phyloP scores from a whole-genome alignment of 2,113 vertebrate species.

The Corythoichthys intestinalis region DNA sequence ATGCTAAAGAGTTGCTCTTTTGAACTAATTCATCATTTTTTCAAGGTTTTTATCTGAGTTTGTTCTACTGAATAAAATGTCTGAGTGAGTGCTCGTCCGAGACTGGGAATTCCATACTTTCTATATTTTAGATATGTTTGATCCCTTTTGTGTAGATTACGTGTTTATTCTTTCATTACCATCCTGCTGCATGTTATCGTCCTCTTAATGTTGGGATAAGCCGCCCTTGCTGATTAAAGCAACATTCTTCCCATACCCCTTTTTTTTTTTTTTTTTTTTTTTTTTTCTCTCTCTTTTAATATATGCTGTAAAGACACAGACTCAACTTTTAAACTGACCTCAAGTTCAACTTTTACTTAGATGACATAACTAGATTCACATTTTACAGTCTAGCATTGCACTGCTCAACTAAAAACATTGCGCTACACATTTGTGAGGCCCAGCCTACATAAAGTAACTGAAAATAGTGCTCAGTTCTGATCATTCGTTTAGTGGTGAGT shows the following conservation, averaged over 20 bases:
- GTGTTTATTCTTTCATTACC: neutral
- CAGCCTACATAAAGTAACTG: too few relatives aligned
- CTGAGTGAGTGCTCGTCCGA: too few relatives aligned
- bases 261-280: too few relatives aligned
- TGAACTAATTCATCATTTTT: too few relatives aligned
- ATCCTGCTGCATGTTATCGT: neutral
- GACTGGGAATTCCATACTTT: too few relatives aligned
- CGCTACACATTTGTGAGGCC: too few relatives aligned
- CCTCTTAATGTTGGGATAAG: neutral
- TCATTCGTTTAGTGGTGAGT: too few relatives aligned
- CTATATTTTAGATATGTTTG: too few relatives aligned
- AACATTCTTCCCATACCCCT: slow-evolving; percentile 22
- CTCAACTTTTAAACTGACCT: slow-evolving; percentile 9
- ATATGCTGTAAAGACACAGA: slow-evolving; percentile 27
- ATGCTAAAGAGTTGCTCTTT: too few relatives aligned
- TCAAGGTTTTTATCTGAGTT: too few relatives aligned
- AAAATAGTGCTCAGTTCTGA: too few relatives aligned
- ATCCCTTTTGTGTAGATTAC: neutral
- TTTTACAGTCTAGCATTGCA: neutral
- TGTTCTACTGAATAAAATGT: too few relatives aligned
- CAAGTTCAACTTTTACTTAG: slow-evolving; percentile 1
- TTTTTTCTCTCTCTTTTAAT: slow-evolving; percentile 5
- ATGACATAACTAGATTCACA: neutral
- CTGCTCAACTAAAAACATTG: neutral
- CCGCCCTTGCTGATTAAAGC: neutral